Evolutionary conservation across 2,888 invertebrate genomes (phyloP).

Genomic region (Latheticus oryzae): DNA sequence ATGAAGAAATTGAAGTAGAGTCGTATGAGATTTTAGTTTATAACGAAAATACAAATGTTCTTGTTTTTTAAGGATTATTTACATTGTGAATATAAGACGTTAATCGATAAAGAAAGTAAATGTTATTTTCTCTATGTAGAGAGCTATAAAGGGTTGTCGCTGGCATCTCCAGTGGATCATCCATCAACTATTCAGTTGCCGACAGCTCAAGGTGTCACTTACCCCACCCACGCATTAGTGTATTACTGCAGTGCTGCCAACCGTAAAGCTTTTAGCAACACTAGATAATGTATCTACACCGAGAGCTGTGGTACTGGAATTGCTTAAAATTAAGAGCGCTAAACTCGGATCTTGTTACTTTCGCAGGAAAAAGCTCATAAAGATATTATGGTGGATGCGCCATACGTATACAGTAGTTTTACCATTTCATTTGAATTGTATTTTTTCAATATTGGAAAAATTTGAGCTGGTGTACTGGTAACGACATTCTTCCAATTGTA

Average conservation of each 20-base stretch:
- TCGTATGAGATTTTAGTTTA: slow-evolving; percentile 42
- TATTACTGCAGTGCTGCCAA: slow-evolving; percentile 58
- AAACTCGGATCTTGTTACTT: slow-evolving; percentile 1
- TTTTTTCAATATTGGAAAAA: slow-evolving; percentile 4
- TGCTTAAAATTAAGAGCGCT: slow-evolving; percentile 29
- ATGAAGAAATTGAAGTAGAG: slow-evolving; percentile 25
- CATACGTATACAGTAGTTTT: background rate
- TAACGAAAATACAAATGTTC: slow-evolving; percentile 3
- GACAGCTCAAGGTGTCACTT: slow-evolving; percentile 62
- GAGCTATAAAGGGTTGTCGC: slow-evolving; percentile 42
- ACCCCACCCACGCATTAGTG: slow-evolving; percentile 62
- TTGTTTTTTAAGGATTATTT: background rate
- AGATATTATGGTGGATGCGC: slow-evolving; percentile 18
- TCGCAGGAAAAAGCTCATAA: slow-evolving; percentile 2
- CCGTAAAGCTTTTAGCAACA: slow-evolving; percentile 54
- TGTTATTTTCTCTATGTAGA: slow-evolving; percentile 33
- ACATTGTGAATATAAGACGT: background rate
- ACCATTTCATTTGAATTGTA: background rate
- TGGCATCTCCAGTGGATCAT: slow-evolving; percentile 51
- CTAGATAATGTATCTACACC: slow-evolving; percentile 46
- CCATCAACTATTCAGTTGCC: slow-evolving; percentile 61
- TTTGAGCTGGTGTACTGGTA: too few relatives aligned
- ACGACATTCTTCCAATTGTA: slow-evolving; percentile 49
- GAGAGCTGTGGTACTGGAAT: slow-evolving; percentile 31
- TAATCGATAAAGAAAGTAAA: background rate